These are phyloP conservation scores for Rhagoletis pomonella DNA, from an alignment of 1,140 invertebrate genomes.

Conservation along the genomic window DNA sequence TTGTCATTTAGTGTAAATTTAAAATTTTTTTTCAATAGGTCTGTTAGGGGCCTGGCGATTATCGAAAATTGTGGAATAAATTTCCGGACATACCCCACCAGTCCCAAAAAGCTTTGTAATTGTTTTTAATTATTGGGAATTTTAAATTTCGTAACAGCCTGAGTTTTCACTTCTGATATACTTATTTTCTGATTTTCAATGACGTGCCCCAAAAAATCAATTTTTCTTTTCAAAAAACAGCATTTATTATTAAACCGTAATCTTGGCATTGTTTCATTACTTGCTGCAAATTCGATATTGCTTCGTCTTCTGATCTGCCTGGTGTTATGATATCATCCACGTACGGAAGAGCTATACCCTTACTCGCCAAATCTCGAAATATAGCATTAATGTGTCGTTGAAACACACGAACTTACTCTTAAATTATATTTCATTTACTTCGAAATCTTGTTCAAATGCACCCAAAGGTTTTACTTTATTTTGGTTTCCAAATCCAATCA, in stretches of 20 bases:
- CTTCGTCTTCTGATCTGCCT: background rate
- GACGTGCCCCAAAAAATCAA: background rate
- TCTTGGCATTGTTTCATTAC: too few relatives aligned
- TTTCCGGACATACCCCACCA: background rate
- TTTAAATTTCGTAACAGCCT: background rate
- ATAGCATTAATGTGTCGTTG: conserved; percentile 62
- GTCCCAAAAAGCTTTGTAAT: conserved; percentile 16
- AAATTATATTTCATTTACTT: background rate
- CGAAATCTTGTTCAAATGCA: too few relatives aligned
- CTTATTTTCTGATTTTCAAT: conserved; percentile 24
- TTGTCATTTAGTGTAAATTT: too few relatives aligned
- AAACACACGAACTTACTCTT: conserved; percentile 54
- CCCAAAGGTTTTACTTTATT: too few relatives aligned
- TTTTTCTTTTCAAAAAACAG: background rate
- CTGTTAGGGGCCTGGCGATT: too few relatives aligned
- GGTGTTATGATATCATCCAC: conserved; percentile 37
- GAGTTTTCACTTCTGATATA: too few relatives aligned
- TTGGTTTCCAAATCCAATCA: too few relatives aligned
- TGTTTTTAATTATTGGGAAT: background rate
- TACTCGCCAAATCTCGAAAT: background rate
- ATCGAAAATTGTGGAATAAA: background rate
- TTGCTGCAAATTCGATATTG: too few relatives aligned
- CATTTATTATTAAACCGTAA: background rate
- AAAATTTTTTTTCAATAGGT: too few relatives aligned
- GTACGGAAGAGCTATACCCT: background rate